Evolutionary conservation across 37 sponge, comb jelly and placozoan species (phyloP).

Genomic region (Spongilla lacustris): DNA sequence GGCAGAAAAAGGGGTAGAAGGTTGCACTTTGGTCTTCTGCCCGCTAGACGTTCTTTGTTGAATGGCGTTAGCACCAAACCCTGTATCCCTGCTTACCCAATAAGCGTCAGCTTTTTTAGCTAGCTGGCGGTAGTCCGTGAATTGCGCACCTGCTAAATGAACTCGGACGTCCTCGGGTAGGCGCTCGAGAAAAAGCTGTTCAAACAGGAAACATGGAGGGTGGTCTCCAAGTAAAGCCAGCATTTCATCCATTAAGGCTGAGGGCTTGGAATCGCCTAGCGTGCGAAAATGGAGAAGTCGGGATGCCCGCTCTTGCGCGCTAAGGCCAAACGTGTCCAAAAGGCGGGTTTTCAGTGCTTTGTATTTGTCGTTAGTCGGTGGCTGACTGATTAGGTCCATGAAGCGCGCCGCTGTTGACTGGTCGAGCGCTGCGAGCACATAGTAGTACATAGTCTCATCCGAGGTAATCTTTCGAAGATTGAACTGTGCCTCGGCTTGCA

Average conservation of each 20-base stretch:
- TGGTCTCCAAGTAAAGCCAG: conserved; percentile 13
- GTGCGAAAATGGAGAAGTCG: neutral
- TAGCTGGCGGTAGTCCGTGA: neutral
- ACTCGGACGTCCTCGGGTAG: conserved; percentile 11
- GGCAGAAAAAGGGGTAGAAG: neutral
- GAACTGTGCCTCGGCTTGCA: conserved; percentile 20
- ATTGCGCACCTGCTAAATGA: conserved; percentile 1
- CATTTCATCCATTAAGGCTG: conserved; percentile 32
- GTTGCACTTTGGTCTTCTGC: neutral
- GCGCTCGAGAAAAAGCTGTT: conserved; percentile 33
- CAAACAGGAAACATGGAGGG: conserved; percentile 21
- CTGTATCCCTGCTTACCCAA: too few species aligned
- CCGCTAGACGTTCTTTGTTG: neutral
- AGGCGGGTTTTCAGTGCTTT: conserved; percentile 23
- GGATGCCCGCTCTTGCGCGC: conserved; percentile 18
- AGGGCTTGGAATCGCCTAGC: neutral
- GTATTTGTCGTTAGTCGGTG: conserved; percentile 28
- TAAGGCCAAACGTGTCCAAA: conserved; percentile 38
- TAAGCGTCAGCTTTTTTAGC: conserved; percentile 9
- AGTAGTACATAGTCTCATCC: conserved; percentile 32
- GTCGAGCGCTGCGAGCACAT: conserved; percentile 10
- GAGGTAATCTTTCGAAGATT: neutral
- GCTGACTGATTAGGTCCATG: conserved; percentile 29
- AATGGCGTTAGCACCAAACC: neutral
- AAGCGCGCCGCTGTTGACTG: neutral